A percentile compares a stretch with the other conserved stretches of the same genome.
Evolutionary conservation across 1,140 invertebrate species (phyloP).

Genomic region (Coenobita brevimanus): DNA sequence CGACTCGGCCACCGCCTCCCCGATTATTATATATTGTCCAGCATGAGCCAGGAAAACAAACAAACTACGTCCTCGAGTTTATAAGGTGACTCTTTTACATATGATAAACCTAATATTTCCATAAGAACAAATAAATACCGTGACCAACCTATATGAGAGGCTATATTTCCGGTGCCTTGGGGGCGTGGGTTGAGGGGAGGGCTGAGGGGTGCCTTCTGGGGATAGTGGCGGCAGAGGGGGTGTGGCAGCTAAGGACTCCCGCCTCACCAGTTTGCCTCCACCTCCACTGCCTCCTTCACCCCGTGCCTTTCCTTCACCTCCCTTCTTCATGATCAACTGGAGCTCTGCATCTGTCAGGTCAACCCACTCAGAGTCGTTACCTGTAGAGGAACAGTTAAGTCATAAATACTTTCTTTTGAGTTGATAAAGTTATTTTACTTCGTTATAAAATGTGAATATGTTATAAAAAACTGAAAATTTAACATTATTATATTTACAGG

Average conservation of each 20-base stretch:
- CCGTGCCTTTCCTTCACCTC: conserved; percentile 53
- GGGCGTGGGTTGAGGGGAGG: conserved; percentile 68
- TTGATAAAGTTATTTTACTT: not conserved
- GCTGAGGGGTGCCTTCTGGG: conserved; percentile 76
- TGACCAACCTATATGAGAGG: conserved; percentile 69
- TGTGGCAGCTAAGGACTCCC: conserved; percentile 73
- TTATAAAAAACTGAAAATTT: no score
- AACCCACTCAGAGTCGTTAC: conserved; percentile 86
- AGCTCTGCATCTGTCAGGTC: conserved; percentile 87
- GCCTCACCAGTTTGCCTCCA: conserved; percentile 32
- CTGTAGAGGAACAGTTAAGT: conserved; percentile 60
- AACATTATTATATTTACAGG: no score
- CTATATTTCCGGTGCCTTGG: conserved; percentile 67
- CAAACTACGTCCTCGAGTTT: no score
- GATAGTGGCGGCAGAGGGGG: conserved; percentile 85
- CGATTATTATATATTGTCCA: no score
- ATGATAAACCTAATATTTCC: no score
- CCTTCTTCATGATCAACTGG: conserved; percentile 82
- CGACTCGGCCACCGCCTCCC: no score
- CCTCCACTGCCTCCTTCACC: conserved; percentile 41
- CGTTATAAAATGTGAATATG: not conserved
- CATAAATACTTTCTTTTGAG: not conserved
- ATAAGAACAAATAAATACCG: no score
- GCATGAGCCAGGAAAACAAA: no score
- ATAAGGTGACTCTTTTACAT: no score